Evolutionary conservation across 1,140 invertebrate genomes (phyloP).

Genomic region (Delia radicum): DNA sequence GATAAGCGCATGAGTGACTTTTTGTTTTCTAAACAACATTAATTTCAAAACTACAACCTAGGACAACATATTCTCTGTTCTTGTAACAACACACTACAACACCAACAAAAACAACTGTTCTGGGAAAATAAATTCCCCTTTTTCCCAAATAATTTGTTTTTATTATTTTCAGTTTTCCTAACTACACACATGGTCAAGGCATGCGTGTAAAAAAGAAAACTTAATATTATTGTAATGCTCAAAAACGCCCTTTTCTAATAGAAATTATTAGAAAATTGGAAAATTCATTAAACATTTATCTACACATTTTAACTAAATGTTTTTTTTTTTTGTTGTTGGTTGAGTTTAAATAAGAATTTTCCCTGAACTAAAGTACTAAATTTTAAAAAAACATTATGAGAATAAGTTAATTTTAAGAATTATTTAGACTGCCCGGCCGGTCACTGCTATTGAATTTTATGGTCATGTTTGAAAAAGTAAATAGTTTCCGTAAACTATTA

Average conservation of each 20-base stretch:
- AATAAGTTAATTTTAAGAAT: neutral
- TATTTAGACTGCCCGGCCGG: neutral
- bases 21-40: too few relatives aligned
- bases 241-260: too few relatives aligned
- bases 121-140: neutral
- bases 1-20: constrained; percentile 1
- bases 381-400: too few relatives aligned
- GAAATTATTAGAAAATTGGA: neutral
- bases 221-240: neutral
- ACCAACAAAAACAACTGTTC: neutral
- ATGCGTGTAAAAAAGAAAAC: neutral
- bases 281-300: neutral
- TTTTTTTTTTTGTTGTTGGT: too few relatives aligned
- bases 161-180: neutral
- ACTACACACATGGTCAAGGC: neutral
- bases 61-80: neutral
- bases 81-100: neutral
- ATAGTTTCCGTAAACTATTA: neutral
- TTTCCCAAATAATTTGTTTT: neutral
- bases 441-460: neutral
- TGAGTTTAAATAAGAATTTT: neutral
- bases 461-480: neutral
- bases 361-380: neutral
- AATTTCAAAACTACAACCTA: too few relatives aligned
- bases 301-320: too few relatives aligned